Evolutionary conservation across 2,888 invertebrate genomes (phyloP).

Genomic region (Phasia obesa): DNA sequence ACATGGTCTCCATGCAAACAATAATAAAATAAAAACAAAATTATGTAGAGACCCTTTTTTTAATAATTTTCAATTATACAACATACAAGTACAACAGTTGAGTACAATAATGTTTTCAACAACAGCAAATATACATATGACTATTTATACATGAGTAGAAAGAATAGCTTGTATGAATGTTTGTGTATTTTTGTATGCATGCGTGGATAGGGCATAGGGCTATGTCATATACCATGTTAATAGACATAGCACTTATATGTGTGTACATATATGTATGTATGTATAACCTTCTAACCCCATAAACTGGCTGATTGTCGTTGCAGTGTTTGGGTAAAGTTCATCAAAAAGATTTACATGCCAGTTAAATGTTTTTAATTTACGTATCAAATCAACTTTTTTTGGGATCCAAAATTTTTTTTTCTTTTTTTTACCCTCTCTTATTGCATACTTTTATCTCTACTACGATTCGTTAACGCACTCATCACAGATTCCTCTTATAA

Average conservation of each 20-base stretch:
- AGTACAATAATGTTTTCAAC: conserved; percentile 52
- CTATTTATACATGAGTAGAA: not conserved
- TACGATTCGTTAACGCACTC: conserved; percentile 27
- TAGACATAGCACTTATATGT: conserved; percentile 1
- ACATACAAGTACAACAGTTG: conserved; percentile 43
- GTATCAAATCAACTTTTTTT: conserved; percentile 61
- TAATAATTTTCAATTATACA: conserved; percentile 70
- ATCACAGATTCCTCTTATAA: conserved; percentile 23
- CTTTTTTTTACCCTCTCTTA: not conserved
- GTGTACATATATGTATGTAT: no score
- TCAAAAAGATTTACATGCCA: conserved; percentile 70
- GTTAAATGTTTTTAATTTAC: conserved; percentile 71
- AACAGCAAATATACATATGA: not conserved
- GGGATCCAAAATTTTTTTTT: conserved; percentile 33
- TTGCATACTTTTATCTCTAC: not conserved
- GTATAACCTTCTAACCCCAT: conserved; percentile 60
- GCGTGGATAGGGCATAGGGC: not conserved
- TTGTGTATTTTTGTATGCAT: conserved; percentile 9
- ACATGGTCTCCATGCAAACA: conserved; percentile 57
- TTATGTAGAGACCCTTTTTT: conserved; percentile 52
- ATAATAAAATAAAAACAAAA: conserved; percentile 34
- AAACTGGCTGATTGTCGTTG: conserved; percentile 34
- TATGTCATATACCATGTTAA: no score
- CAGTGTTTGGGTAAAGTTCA: conserved; percentile 61
- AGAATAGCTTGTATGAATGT: not conserved